These are phyloP conservation scores for Leiothrix lutea DNA, from an alignment of 2,113 vertebrate species.

Conservation along the genomic window DNA sequence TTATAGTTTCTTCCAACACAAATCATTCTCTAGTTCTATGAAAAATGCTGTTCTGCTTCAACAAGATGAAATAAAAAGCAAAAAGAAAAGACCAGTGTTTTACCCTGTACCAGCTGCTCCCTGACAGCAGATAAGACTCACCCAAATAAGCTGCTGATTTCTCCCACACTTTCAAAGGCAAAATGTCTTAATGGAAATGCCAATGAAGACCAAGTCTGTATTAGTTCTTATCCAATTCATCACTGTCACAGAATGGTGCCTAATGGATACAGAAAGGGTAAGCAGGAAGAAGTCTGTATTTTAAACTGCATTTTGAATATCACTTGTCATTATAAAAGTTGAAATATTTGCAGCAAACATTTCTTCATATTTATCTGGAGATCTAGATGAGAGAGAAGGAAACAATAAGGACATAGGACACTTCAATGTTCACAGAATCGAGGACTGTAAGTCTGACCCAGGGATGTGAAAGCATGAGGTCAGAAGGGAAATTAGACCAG, in stretches of 20 bases:
- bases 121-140: not conserved
- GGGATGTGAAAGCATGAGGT: not conserved
- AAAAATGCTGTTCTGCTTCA: not conserved
- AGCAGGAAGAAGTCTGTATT: not conserved
- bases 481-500: not conserved
- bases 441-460: not conserved
- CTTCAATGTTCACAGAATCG: not conserved
- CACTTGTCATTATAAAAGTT: not conserved
- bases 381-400: not conserved
- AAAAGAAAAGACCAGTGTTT: not conserved
- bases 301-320: not conserved
- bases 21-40: not conserved
- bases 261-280: not conserved
- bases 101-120: not conserved
- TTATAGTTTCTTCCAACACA: not conserved
- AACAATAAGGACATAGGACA: not conserved
- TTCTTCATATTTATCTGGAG: not conserved
- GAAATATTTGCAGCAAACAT: not conserved
- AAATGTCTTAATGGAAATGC: not conserved
- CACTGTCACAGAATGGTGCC: not conserved
- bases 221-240: not conserved
- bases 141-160: not conserved
- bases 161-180: not conserved
- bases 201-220: not conserved
- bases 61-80: not conserved